Conservation (phyloP, 2,113 vertebrate species). For the Barnardius zonarius region DNA sequence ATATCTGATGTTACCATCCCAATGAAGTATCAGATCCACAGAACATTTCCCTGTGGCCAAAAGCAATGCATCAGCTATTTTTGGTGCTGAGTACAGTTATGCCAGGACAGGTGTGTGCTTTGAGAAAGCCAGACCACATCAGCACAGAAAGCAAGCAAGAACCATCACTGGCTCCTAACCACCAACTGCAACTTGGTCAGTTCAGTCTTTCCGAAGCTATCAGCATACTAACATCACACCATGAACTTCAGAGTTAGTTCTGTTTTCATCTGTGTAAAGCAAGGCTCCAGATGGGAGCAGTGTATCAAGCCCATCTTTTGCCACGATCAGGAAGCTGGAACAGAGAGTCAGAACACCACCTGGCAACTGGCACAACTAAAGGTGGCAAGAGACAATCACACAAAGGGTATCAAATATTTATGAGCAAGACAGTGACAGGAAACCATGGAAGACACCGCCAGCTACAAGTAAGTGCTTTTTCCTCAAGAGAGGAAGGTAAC, state of each 20-base stretch:
- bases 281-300: neutral
- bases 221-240: neutral
- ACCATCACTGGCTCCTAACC: neutral
- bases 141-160: neutral
- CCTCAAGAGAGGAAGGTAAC: slow-evolving; percentile 37
- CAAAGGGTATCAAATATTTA: slow-evolving; percentile 7
- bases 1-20: neutral
- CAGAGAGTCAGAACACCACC: neutral
- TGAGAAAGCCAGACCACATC: neutral
- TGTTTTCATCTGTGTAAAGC: neutral
- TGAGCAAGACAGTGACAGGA: slow-evolving; percentile 23
- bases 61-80: neutral
- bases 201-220: neutral
- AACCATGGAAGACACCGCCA: neutral
- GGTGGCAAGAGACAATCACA: neutral
- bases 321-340: neutral
- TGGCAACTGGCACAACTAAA: neutral
- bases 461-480: slow-evolving; percentile 12
- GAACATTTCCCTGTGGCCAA: neutral
- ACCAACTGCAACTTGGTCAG: neutral
- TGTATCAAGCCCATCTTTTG: neutral
- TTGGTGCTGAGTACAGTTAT: neutral
- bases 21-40: neutral
- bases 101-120: neutral
- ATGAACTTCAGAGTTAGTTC: neutral